phyloP scores from a whole-genome alignment of 1,140 invertebrate species.

The Cydia fagiglandana region DNA sequence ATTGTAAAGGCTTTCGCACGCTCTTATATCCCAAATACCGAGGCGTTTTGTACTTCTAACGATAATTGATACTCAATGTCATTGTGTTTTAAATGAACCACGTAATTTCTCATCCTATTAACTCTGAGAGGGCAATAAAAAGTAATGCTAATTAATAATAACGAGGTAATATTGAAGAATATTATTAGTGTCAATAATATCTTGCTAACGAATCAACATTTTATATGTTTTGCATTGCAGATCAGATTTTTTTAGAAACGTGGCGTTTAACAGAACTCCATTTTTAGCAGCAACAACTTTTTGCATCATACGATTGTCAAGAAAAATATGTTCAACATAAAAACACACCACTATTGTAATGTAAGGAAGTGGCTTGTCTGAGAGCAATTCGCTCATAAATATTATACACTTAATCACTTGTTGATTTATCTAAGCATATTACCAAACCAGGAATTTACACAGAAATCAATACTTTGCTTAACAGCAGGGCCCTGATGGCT shows the following conservation, averaged over 20 bases:
- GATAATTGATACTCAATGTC: conserved; percentile 27
- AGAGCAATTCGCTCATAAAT: no score
- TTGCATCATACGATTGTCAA: no score
- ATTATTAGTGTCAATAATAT: neutral
- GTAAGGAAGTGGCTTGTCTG: no score
- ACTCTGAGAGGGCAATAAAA: neutral
- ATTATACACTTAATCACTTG: no score
- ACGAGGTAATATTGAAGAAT: neutral
- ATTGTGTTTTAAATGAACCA: conserved; percentile 18
- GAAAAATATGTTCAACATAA: no score
- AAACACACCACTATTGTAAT: no score
- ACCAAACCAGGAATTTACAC: neutral
- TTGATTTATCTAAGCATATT: no score
- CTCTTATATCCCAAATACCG: conserved; percentile 24
- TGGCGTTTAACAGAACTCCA: no score
- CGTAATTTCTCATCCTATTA: conserved; percentile 24
- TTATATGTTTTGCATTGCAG: no score
- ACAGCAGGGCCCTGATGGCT: neutral
- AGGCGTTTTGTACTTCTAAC: conserved; percentile 17
- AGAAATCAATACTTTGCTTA: neutral
- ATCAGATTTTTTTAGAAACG: no score
- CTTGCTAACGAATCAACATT: no score
- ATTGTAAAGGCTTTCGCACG: conserved; percentile 30
- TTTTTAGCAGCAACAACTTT: no score
- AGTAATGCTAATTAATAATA: neutral